Base-by-base conservation (phyloP, 1,140 invertebrate genomes). In the Ceratina australensis region DNA sequence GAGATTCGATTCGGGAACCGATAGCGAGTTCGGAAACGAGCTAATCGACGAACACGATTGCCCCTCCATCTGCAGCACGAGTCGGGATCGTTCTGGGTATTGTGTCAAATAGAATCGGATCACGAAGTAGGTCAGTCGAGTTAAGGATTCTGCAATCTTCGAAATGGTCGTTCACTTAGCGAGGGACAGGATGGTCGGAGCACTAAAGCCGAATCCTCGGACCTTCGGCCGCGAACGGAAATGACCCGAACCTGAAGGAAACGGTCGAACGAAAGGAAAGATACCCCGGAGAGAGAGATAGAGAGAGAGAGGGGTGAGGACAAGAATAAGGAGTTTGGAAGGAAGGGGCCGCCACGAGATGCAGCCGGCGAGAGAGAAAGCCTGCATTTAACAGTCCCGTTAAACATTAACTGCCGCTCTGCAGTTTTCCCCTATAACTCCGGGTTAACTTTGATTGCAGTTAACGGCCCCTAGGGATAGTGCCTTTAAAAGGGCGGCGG, bases 391-490 rank as follows among this genome's bases (percentile, higher is more conserved):
- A 91, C 89, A 90, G 86, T 86, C 84, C 89, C 89, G 88, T 92
- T 91, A 90, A 91, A 92, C 89, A 91, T 91, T 90, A 91, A 91
- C 89, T 91, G 90, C 89, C 86, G 86, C 85, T 88, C 86, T 86
- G 80, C 89, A 92, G 89, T 91, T 91, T 91, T 89, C 86, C 86
- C 72, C 87, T 86, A 89, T 89, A 91, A 90, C 88, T 90, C 85
- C 81, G 88, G 87, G 87, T 91, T 90, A 92, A 91, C 90, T 91
- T 91, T 91, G 90, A 92, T 92, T 92, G 90, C 87, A 91, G 87
- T 87, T 90, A 91, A 91, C 90, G 90, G 89, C 89, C 88, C 86
- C 89, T 80, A 83, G 89, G 89, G 85, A 90, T 89, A 86, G 85
- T 87, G 84, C 86, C 85, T 89, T 89, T 88, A 87, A 89, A 89